Base-by-base conservation (phyloP, 2,888 invertebrate genomes). In the Meiosimyza platycephala region DNA sequence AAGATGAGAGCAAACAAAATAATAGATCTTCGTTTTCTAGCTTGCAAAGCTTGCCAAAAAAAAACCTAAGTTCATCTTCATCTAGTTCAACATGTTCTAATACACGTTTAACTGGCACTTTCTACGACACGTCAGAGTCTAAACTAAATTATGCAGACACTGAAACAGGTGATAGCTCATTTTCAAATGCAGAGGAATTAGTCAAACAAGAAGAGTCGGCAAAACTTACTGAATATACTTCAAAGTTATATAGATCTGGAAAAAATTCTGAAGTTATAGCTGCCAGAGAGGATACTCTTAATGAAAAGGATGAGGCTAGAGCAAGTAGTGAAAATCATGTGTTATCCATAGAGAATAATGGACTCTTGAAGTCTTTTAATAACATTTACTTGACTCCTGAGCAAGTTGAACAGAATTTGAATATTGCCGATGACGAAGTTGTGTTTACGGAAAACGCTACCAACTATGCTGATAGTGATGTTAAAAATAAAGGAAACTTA, bases 361-460 rank as follows among this genome's bases (percentile, higher is more conserved):
- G 75, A 47, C 78, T 85, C 72, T 75, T 86, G 40, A 71, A 78
- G 57, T 82, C 85, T 40, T 86, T 86, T 67, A 85, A 86, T 80
- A 80, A 78, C 66, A 83, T 85, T 69, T 79, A 75, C 72, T 71
- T 76, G 11, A 76, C 75, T 9, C 72, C 73, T 51, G 75, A 77
- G 16, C 71, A 76, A 72, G 72, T 76, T 11, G 75, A 77, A 63
- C 75, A 78, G 51, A 73, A 75, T 64, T 69, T 73, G 11, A 69
- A 72, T 67, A 48, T 74, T 11, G 59, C 60, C 22, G 22, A 22
- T 2, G 22, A 22, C 22, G 22, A 22, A 2, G 15, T 67, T 1
- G 52, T 22, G 48, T 48, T 13, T 57, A 55, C 57, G 22, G 40
- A 67, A 57, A 54, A 3, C 22, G 52, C 16, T 33, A 48, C 40